Evolutionary conservation across 2,113 vertebrate genomes (phyloP).

Genomic region (Ctenodactylus gundi): DNA sequence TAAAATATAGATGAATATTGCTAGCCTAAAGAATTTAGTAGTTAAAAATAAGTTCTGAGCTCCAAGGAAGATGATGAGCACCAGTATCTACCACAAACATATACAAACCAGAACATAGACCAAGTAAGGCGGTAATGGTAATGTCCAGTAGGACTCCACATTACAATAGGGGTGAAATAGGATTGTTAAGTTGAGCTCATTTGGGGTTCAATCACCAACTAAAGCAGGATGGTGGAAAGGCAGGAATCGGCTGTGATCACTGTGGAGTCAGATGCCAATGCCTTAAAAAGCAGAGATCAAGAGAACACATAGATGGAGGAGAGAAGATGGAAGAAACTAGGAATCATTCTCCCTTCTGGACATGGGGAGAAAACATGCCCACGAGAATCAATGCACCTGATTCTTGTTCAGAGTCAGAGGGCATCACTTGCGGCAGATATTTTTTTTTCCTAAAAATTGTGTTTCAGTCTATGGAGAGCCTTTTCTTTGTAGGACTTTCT

Average conservation of each 20-base stretch:
- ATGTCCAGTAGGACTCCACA: too few species aligned
- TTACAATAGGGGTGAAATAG: neutral
- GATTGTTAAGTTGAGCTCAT: neutral
- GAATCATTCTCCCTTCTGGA: conserved; percentile 20
- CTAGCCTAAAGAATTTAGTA: neutral
- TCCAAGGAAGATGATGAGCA: neutral
- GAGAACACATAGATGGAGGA: neutral
- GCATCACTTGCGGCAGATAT: neutral
- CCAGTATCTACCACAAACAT: neutral
- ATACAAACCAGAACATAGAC: neutral
- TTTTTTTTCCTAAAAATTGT: neutral
- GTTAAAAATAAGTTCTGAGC: neutral
- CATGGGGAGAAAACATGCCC: neutral
- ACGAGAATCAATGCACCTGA: neutral
- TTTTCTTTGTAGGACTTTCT: neutral
- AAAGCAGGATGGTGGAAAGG: neutral
- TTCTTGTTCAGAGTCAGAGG: neutral
- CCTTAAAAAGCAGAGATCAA: neutral
- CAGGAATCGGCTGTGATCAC: neutral
- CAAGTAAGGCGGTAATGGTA: neutral
- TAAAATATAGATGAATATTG: neutral
- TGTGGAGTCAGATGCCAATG: neutral
- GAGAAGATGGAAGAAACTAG: conserved; percentile 14
- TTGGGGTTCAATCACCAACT: neutral
- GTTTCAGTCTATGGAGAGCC: neutral